Base-by-base conservation (phyloP, 2,797 vertebrate species). In the Hydrophis major region DNA sequence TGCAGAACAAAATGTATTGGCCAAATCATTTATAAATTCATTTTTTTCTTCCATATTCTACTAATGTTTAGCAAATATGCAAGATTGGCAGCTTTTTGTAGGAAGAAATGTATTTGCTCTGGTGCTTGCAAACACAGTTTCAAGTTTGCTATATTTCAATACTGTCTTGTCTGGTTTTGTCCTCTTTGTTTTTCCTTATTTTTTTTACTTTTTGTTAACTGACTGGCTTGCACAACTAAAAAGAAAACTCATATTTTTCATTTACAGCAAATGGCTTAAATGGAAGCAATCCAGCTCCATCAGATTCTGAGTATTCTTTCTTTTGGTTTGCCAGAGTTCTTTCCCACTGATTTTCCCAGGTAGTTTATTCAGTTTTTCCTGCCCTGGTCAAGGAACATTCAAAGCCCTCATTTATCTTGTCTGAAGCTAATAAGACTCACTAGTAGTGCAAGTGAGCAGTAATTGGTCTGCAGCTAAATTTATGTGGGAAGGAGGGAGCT, bases 291-390 rank as follows among this genome's bases (percentile, higher is more conserved):
- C 47, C 50, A 92, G 32, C 60, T 69, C 50, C 32, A 50, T 16
- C 56, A n/a, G 13, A 28, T 55, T 89, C 74, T 69, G 66, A 13
- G 32, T 69, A 69, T 32, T 74, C n/a, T 74, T 74, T 89, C 89
- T 63, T 53, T 50, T 0, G 0, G 0, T 0, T 0, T 87, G 47
- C 4, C 1, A 74, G 25, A 61, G 20, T 32, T 10, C 87, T 78
- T 37, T 59, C 66, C n/a, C 89, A 42, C 25, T 93, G 63, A 27
- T 37, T 90, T 55, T 55, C 55, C 57, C 88, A 47, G 11, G n/a
- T 56, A 28, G n/a, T 0, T 78, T 89, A 6, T n/a, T 86, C 0
- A 0, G 4, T 90, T 87, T 89, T 10, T 16, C 90, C 60, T 57
- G 20, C 53, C 11, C 93, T 57, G 59, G 53, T 50, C 83, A 74